These are phyloP conservation scores for Platycnemis pennipes DNA, from an alignment of 2,888 invertebrate genomes.

Conservation along the genomic window DNA sequence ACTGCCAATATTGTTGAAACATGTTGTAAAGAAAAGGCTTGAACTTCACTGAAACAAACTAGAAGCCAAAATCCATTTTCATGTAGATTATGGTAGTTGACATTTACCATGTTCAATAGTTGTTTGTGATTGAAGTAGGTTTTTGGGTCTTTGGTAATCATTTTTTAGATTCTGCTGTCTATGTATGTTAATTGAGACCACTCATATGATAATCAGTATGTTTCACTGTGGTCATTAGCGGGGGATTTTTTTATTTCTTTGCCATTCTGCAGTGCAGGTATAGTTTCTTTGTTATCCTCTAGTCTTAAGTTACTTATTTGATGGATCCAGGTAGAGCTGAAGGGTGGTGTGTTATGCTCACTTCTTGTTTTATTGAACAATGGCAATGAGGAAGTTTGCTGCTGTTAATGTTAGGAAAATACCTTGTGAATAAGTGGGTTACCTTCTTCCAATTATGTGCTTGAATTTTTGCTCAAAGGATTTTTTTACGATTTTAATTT, in stretches of 20 bases:
- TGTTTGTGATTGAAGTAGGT: background rate
- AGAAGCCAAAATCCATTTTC: background rate
- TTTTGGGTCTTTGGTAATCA: background rate
- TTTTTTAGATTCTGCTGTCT: background rate
- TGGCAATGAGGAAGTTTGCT: background rate
- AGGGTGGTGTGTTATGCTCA: background rate
- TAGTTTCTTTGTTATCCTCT: background rate
- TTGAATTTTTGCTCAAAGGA: background rate
- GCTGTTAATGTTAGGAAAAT: background rate
- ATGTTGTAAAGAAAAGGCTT: background rate
- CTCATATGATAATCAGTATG: background rate
- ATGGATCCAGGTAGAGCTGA: background rate
- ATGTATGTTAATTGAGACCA: background rate
- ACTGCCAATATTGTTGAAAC: conserved; percentile 12
- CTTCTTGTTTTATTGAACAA: background rate
- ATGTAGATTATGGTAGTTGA: background rate
- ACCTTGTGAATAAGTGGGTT: background rate
- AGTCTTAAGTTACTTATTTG: background rate
- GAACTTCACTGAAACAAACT: background rate
- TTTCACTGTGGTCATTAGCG: background rate
- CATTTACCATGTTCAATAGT: background rate
- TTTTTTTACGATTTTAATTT: background rate
- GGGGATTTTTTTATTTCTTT: background rate
- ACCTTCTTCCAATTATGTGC: background rate
- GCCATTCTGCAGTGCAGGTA: background rate